Evolutionary conservation across 2,888 invertebrate genomes (phyloP), one percentile per base, ranked within the genome.

Genomic region (Phaonia tiefii): DNA sequence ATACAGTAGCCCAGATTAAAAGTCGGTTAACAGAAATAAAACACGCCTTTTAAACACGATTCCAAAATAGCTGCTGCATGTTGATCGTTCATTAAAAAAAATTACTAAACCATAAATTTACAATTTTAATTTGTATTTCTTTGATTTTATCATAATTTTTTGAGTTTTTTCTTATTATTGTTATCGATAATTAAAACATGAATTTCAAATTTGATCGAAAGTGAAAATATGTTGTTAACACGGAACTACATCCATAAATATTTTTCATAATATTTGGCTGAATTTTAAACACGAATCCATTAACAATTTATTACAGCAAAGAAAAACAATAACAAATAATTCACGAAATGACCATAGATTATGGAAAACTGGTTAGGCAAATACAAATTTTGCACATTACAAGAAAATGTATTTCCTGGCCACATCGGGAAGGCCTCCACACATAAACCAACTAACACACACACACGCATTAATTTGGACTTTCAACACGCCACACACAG

Each of bases 401-500:
- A 31, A 54, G 10, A 20, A 74, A 80, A 66, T 4, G 11, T 70
- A 80, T 80, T 80, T 80, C 80, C 80, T 80, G 31, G 31, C 31
- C 31, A 3, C 31, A 31, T 8, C 8, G 31, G 31, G 31, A 31
- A 3, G 31, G 4, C 31, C 31, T 3, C 31, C 31, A 31, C 31
- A 31, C 31, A 31, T 8, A 31, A 3, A 31, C 31, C 4, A 31
- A 31, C 31, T 37, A 7, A 10, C 44, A 7, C 54, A 54, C 25
- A 2, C 25, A 11, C 11, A 5, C 1, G 25, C 54, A 54, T 8
- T 44, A 22, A 49, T 44, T 8, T n/a, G 8, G 8, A 31, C 31
- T 31, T 31, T 31, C 31, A 31, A 31, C 31, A 31, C 5, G 54
- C 54, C 54, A 39, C 20, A 42, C 54, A 26, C 20, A 42, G 42